Evolutionary conservation across 2,113 vertebrate species (phyloP), one percentile per base, ranked within the genome.

Genomic region (Forbesichthys papilliferus): DNA sequence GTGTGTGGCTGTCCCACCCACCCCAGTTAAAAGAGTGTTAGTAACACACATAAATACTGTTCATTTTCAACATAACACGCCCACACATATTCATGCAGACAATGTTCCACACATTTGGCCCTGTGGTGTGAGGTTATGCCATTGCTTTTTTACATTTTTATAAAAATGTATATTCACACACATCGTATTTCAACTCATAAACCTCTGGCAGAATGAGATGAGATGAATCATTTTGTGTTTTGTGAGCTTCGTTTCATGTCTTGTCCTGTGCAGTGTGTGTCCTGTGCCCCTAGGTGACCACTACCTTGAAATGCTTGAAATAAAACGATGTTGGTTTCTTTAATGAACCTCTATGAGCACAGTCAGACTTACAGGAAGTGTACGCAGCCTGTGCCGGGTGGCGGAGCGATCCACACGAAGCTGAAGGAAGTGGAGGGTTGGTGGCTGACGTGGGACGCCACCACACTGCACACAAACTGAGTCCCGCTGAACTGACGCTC

Each of bases 391-490:
- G 98, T 99, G 76, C 98, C 96, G 0, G 96, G 95, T 0, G 96
- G 98, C 10, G 98, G 98, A 60, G 98, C 98, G 1, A 98, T 99
- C 98, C 98, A 99, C 61, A 99, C 93, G 13, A 99, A 99, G 77
- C 95, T 99, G 89, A 99, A 95, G 83, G 95, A 97, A 84, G 93
- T 97, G 58, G 95, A 95, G 11, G 96, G 95, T 73, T 97, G 94
- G 70, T 96, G 97, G 92, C 96, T 97, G 81, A 99, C 96, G 0
- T 99, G 97, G 16, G 98, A 99, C 0, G 97, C 96, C 33, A 99
- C 97, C 79, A 99, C 96, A 0, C 98, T 99, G 92, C 98, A 99
- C 88, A 99, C 97, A 69, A 98, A 99, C 92, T 99, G 97, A 83
- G 97, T 96, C 74, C 96, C 96, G 48, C 69, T 65, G 77, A 97